These are phyloP conservation scores for Plecotus auritus DNA, from an alignment of 2,113 vertebrate genomes.

Conservation along the genomic window DNA sequence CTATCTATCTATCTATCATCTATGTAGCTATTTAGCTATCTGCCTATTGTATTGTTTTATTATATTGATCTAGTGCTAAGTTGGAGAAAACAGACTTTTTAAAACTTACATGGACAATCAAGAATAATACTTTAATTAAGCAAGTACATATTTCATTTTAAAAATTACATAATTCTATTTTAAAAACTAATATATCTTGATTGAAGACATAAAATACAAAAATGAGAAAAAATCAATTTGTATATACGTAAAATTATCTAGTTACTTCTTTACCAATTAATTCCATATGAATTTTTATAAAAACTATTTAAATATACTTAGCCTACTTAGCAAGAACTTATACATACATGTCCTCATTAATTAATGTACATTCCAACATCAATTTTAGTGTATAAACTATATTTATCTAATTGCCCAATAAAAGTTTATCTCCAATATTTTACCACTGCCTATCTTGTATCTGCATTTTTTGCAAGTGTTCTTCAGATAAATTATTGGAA, in stretches of 20 bases:
- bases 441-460: background rate
- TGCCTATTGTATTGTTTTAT: background rate
- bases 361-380: background rate
- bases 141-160: background rate
- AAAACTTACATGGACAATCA: background rate
- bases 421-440: background rate
- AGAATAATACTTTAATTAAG: background rate
- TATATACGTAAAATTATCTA: background rate
- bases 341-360: background rate
- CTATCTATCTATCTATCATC: background rate
- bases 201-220: background rate
- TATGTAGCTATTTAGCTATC: no score
- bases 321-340: background rate
- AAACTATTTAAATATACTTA: background rate
- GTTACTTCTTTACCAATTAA: background rate
- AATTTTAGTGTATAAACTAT: background rate
- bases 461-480: background rate
- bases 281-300: background rate
- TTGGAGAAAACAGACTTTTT: background rate
- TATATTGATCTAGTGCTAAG: background rate
- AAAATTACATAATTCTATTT: background rate
- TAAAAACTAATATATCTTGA: background rate
- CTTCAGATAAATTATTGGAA: background rate
- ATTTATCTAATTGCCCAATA: background rate
- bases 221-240: background rate